Conservation (phyloP, 1,140 invertebrate species). For the Platorchestia sp. region DNA sequence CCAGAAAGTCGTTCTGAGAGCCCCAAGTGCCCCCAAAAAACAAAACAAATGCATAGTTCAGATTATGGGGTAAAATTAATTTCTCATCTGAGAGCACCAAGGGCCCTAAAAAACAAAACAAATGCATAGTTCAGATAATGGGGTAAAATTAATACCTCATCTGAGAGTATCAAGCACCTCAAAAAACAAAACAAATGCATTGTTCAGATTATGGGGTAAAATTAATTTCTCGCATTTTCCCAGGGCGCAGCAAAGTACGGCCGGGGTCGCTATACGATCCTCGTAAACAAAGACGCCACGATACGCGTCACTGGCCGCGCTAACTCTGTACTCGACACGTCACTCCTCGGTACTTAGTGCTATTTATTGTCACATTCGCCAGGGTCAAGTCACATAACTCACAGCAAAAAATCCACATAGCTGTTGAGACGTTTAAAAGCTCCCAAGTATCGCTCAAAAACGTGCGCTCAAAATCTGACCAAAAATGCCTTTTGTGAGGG, state of each 20-base stretch:
- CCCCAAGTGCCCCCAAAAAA: no score
- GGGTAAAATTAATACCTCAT: not conserved
- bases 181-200: not conserved
- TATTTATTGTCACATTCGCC: not conserved
- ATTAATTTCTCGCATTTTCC: not conserved
- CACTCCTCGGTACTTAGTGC: not conserved
- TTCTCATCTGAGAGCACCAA: no score
- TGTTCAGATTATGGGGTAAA: not conserved
- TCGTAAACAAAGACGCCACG: not conserved
- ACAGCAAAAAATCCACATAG: not conserved
- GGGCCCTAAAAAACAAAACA: no score
- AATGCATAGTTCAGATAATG: not conserved
- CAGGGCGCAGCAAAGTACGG: not conserved
- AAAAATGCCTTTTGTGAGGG: not conserved
- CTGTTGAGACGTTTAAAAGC: slow-evolving; percentile 1
- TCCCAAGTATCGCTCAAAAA: not conserved
- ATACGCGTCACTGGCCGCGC: not conserved
- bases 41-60: not conserved
- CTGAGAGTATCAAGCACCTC: not conserved
- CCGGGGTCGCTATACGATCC: no score
- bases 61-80: not conserved
- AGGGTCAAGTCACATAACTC: not conserved
- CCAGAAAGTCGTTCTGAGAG: no score
- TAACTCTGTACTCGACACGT: not conserved
- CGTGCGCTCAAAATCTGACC: not conserved